Evolutionary conservation across 2,797 vertebrate species (phyloP).

Genomic region (Setipinna tenuifilis): DNA sequence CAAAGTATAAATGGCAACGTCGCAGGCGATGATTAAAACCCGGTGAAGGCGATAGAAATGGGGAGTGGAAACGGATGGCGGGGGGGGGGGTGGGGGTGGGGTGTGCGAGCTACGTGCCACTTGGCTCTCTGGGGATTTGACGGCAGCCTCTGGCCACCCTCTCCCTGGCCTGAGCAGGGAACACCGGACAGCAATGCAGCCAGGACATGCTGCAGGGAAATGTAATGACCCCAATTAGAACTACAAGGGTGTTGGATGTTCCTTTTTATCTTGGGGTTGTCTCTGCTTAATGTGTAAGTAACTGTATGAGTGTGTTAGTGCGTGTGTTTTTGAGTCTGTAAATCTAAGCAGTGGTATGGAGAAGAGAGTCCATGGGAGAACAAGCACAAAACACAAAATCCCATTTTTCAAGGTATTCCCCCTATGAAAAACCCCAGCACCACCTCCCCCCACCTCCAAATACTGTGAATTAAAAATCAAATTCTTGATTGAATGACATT

Average conservation of each 20-base stretch:
- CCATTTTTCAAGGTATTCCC: too few species aligned
- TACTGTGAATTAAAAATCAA: too few species aligned
- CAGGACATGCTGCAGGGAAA: not conserved
- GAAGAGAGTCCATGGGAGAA: not conserved
- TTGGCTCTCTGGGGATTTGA: not conserved
- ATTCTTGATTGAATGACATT: too few species aligned
- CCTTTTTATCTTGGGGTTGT: not conserved
- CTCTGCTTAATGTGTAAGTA: not conserved
- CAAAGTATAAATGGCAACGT: conserved; percentile 70
- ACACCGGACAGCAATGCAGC: not conserved
- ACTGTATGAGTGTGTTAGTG: not conserved
- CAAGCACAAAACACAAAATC: too few species aligned
- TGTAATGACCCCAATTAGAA: conserved; percentile 13
- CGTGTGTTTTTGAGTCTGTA: not conserved
- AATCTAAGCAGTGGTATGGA: not conserved
- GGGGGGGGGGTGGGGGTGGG: not conserved
- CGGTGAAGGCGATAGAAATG: conserved; percentile 31
- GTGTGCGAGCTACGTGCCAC: not conserved
- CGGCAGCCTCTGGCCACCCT: not conserved
- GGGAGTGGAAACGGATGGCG: not conserved
- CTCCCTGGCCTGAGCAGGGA: not conserved
- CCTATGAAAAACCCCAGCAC: too few species aligned
- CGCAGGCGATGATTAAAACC: conserved; percentile 73
- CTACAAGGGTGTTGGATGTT: not conserved
- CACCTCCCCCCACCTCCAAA: too few species aligned